Evolutionary conservation across 2,113 vertebrate genomes (phyloP), one percentile per base, ranked within the genome.

Genomic region (Anoura caudifer): DNA sequence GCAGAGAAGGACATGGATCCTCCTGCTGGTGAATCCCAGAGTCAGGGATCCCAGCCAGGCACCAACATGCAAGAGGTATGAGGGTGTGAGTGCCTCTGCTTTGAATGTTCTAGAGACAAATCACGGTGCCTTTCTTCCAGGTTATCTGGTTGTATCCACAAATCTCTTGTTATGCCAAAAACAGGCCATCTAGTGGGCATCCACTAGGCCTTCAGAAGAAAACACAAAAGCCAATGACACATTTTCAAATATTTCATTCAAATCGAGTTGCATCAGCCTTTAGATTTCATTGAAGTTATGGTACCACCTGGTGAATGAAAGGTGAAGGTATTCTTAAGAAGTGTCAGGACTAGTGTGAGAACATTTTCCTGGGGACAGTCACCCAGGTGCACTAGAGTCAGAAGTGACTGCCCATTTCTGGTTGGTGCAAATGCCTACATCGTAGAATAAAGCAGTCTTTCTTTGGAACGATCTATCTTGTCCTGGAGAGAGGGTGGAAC

Each of bases 1-100:
- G 69, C 24, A 33, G 56, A 28, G 12, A 4, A 36, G 36, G 36
- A 8, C 1, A 5, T 33, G 7, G 24, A 36, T 47, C 22, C 45
- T n/a, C 16, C 41, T 26, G 38, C 15, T 50, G 7, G n/a, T 10
- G 45, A 50, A 61, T 52, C 22, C 12, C 15, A 4, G 41, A 41
- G 26, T 45, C 36, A 8, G 3, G 41, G 0, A 45, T 17, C 24
- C 24, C 61, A 20, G 33, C 38, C 72, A 45, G 13, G 4, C 14
- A 43, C 45, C 43, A 0, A 15, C 20, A 24, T 0, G 9, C 0
- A 17, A 16, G 6, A 24, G 1, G 67, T 20, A 1, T 2, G 43
- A 22, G 41, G 17, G 33, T 7, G 41, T 4, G 24, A 3, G 11
- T 0, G 28, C 20, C 22, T 61, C 38, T 22, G 81, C 9, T 26